Conservation (phyloP, 2,888 invertebrate species). For the Neoscelio sp. region DNA sequence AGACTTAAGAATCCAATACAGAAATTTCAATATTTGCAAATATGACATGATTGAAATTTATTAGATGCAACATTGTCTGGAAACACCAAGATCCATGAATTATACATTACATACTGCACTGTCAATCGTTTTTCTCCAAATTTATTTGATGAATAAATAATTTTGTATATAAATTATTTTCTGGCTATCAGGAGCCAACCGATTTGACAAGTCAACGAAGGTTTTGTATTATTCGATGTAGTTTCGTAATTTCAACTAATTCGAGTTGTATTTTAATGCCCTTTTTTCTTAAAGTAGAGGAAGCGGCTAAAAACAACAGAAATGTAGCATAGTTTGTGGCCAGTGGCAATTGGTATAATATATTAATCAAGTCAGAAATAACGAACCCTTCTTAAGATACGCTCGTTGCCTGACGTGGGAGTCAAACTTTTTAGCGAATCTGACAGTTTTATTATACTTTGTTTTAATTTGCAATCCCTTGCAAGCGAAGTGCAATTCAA, state of each 20-base stretch:
- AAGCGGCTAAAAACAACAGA: slow-evolving; percentile 15
- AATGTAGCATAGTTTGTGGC: slow-evolving; percentile 30
- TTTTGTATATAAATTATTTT: too few species aligned
- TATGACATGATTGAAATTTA: slow-evolving; percentile 48
- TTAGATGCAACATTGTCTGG: slow-evolving; percentile 30
- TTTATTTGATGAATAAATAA: neutral
- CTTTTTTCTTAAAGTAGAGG: slow-evolving; percentile 11
- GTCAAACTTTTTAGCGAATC: slow-evolving; percentile 23
- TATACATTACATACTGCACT: slow-evolving; percentile 32
- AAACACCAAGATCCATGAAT: slow-evolving; percentile 27
- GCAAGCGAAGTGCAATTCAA: neutral
- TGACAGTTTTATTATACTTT: neutral
- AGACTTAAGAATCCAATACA: slow-evolving; percentile 52
- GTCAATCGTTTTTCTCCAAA: slow-evolving; percentile 24
- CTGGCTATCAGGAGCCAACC: too few species aligned
- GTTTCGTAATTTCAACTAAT: neutral
- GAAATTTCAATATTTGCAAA: slow-evolving; percentile 56
- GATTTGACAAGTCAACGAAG: too few species aligned
- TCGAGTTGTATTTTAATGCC: slow-evolving; percentile 4
- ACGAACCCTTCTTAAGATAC: slow-evolving; percentile 35
- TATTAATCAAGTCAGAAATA: slow-evolving; percentile 56
- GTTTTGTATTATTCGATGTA: too few species aligned
- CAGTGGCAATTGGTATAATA: slow-evolving; percentile 32
- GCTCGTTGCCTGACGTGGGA: slow-evolving; percentile 57
- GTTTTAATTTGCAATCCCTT: neutral